These are phyloP conservation scores for Nephrotoma guestfalica DNA, from an alignment of 2,888 invertebrate species.

Conservation along the genomic window DNA sequence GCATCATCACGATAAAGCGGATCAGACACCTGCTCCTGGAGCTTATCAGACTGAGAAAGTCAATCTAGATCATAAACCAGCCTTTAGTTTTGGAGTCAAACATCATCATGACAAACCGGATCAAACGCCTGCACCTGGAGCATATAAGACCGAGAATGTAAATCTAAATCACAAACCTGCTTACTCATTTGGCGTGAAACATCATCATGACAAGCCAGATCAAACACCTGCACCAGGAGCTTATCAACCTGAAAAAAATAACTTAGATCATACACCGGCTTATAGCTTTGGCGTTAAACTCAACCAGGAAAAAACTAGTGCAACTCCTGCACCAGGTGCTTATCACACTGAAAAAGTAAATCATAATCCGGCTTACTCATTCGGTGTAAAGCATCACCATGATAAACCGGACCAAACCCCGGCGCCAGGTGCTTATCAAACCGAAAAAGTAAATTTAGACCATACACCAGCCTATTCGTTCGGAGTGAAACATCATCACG, in stretches of 20 bases:
- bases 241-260: conserved; percentile 35
- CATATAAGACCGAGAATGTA: conserved; percentile 36
- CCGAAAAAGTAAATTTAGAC: conserved; percentile 35
- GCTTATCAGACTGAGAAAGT: conserved; percentile 36
- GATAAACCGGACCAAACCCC: conserved; percentile 35
- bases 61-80: conserved; percentile 21
- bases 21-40: conserved; percentile 24
- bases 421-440: conserved; percentile 35
- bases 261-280: conserved; percentile 18
- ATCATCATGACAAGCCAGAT: conserved; percentile 35
- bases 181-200: conserved; percentile 44
- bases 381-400: conserved; percentile 40
- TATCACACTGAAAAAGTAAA: conserved; percentile 48
- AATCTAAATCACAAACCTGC: conserved; percentile 24
- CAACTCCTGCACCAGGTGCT: conserved; percentile 37
- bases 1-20: conserved; percentile 25
- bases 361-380: conserved; percentile 39
- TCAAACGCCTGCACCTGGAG: conserved; percentile 33
- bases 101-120: conserved; percentile 35
- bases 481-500: conserved; percentile 20
- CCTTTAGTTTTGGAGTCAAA: conserved; percentile 46
- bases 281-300: conserved; percentile 32
- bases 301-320: conserved; percentile 19
- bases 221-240: conserved; percentile 36
- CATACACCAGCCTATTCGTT: conserved; percentile 38